These are phyloP conservation scores for Hippocampus abdominalis DNA, from an alignment of 2,113 vertebrate species.

Conservation along the genomic window DNA sequence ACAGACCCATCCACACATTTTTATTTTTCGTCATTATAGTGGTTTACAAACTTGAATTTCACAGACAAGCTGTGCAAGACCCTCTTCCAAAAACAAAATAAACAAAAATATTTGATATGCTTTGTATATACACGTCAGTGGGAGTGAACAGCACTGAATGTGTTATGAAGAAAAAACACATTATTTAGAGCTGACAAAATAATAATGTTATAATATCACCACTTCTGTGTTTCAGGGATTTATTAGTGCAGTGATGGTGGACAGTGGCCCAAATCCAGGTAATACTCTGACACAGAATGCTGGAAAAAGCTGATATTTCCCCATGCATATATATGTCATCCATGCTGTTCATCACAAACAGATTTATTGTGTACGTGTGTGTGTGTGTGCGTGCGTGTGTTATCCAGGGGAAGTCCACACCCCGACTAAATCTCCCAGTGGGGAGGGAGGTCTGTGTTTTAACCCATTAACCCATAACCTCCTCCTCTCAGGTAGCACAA, in stretches of 20 bases:
- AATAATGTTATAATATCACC: background rate
- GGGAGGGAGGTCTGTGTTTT: constrained; percentile 35
- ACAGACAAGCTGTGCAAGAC: no score
- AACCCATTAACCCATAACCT: constrained; percentile 39
- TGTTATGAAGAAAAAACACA: background rate
- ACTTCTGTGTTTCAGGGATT: background rate
- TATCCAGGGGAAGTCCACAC: constrained; percentile 49
- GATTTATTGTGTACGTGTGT: constrained; percentile 9
- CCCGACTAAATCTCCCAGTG: constrained; percentile 36
- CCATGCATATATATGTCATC: constrained; percentile 20
- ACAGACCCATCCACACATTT: no score
- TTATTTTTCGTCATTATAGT: no score
- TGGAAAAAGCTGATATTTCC: constrained; percentile 3
- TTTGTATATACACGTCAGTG: no score
- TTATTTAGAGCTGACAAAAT: background rate
- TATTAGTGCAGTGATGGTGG: background rate
- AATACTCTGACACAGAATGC: constrained; percentile 13
- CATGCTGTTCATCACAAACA: constrained; percentile 12
- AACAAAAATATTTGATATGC: no score
- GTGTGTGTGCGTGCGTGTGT: constrained; percentile 2
- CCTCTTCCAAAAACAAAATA: no score
- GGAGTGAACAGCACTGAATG: no score
- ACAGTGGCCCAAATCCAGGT: background rate
- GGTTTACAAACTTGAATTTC: no score
- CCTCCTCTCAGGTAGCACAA: constrained; percentile 34